Evolutionary conservation across 2,113 vertebrate genomes (phyloP).

Genomic region (Brienomyrus brachyistius): DNA sequence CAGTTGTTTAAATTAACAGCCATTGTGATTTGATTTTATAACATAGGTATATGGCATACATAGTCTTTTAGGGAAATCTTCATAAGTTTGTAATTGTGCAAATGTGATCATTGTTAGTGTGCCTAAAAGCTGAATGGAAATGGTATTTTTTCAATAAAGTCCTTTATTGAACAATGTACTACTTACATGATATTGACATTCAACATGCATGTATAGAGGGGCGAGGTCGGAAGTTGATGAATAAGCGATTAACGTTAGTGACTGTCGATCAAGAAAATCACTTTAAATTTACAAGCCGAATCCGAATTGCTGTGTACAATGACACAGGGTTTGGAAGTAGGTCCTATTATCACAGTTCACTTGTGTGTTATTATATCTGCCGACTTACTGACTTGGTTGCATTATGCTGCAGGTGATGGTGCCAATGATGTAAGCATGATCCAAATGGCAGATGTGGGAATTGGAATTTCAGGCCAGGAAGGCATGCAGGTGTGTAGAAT

Average conservation of each 20-base stretch:
- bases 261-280: background rate
- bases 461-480: constrained; percentile 76
- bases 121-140: background rate
- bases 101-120: background rate
- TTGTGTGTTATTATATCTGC: background rate
- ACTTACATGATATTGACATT: background rate
- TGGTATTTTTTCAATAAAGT: background rate
- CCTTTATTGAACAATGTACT: background rate
- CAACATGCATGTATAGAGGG: background rate
- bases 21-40: background rate
- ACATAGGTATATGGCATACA: background rate
- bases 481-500: constrained; percentile 74
- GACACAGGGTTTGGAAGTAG: background rate
- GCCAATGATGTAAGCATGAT: constrained; percentile 86
- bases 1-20: background rate
- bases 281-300: background rate
- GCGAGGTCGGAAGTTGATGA: background rate
- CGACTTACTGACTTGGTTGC: background rate
- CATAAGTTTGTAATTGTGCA: background rate
- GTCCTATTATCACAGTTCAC: background rate
- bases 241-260: background rate
- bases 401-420: constrained; percentile 63
- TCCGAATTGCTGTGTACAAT: background rate
- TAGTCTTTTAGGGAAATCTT: background rate
- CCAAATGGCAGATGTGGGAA: constrained; percentile 69